Evolutionary conservation across 2,797 vertebrate species (phyloP).

Genomic region (Rhadinocentrus ornatus): DNA sequence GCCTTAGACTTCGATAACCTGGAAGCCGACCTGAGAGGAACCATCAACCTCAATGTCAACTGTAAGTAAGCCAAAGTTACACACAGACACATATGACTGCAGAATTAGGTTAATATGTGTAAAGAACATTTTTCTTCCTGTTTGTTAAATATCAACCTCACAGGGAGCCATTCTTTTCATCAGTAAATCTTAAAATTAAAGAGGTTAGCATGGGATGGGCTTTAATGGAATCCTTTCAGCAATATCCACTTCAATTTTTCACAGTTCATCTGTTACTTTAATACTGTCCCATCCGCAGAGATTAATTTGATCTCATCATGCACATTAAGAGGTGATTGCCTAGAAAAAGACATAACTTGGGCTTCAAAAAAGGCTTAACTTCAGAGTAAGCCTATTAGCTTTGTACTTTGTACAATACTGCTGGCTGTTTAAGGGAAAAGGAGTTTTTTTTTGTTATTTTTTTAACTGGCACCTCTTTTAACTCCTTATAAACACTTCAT

Average conservation of each 20-base stretch:
- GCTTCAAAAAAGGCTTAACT: constrained; percentile 51
- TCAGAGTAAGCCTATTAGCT: constrained; percentile 55
- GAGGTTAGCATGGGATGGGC: constrained; percentile 28
- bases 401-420: constrained; percentile 30
- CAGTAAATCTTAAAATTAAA: constrained; percentile 45
- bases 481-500: background rate
- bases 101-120: constrained; percentile 10
- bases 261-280: constrained; percentile 68
- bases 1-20: constrained; percentile 79
- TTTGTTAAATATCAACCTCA: constrained; percentile 7
- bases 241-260: constrained; percentile 57
- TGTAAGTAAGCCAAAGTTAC: constrained; percentile 78
- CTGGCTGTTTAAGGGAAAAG: constrained; percentile 31
- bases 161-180: constrained; percentile 28
- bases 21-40: constrained; percentile 60
- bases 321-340: constrained; percentile 52
- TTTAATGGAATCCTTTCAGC: constrained; percentile 53
- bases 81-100: constrained; percentile 2
- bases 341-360: constrained; percentile 42
- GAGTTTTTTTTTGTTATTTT: constrained; percentile 14
- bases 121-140: constrained; percentile 12
- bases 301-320: constrained; percentile 69
- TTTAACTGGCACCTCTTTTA: constrained; percentile 13
- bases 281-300: constrained; percentile 52
- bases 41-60: constrained; percentile 71